Evolutionary conservation across 2,888 invertebrate species (phyloP).

Genomic region (Himalopsyche anomala): DNA sequence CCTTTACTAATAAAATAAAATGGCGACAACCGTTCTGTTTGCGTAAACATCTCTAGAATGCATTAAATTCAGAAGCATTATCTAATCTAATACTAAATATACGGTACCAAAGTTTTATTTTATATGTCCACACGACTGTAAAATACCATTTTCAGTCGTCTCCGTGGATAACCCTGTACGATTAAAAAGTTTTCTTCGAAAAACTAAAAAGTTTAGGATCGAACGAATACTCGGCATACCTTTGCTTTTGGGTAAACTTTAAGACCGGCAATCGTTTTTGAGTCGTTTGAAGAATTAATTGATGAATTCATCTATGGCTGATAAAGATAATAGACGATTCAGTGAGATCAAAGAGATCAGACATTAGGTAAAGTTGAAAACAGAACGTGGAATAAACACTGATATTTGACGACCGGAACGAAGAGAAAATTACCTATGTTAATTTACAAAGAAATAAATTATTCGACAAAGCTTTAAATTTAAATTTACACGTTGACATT

Average conservation of each 20-base stretch:
- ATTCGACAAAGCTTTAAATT: too few relatives aligned
- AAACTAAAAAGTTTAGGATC: neutral
- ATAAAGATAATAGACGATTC: conserved; percentile 34
- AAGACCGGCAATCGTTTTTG: neutral
- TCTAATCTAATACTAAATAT: conserved; percentile 9
- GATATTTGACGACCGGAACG: conserved; percentile 2
- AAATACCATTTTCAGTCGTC: neutral
- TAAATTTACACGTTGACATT: too few relatives aligned
- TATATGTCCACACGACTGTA: neutral
- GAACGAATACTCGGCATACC: neutral
- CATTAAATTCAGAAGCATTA: neutral
- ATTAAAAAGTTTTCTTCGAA: neutral
- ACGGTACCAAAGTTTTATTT: neutral
- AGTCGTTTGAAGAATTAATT: conserved; percentile 27
- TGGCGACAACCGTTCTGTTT: conserved; percentile 22
- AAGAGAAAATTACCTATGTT: too few relatives aligned
- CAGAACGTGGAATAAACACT: neutral
- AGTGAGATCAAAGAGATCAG: neutral
- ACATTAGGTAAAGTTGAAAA: neutral
- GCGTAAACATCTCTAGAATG: conserved; percentile 13
- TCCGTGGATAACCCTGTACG: neutral
- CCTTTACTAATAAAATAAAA: conserved; percentile 18
- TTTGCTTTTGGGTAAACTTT: neutral
- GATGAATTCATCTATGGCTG: neutral
- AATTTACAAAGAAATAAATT: too few relatives aligned